Conservation (phyloP, 2,113 vertebrate species). For the Nothocercus julius region DNA sequence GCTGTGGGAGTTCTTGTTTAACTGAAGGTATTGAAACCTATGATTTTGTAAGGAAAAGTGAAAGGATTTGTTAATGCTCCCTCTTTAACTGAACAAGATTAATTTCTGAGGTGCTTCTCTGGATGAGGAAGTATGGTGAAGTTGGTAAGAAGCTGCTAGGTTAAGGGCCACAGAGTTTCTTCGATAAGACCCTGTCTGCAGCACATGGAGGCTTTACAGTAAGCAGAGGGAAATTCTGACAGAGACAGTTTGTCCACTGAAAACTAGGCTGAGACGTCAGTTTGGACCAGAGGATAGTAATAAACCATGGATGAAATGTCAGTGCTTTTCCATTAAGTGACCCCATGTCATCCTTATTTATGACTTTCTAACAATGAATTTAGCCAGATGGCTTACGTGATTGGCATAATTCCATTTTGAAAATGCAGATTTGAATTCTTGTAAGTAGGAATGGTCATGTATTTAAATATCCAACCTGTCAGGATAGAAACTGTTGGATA, state of each 20-base stretch:
- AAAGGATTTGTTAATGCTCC: neutral
- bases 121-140: neutral
- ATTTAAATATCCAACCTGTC: constrained; percentile 1
- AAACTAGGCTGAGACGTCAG: neutral
- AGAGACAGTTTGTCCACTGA: neutral
- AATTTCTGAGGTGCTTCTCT: neutral
- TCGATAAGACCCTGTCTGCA: neutral
- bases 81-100: neutral
- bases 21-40: neutral
- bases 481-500: neutral
- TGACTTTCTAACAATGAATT: neutral
- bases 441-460: neutral
- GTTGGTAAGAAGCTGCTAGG: neutral
- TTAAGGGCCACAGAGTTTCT: neutral
- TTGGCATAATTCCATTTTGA: constrained; percentile 18
- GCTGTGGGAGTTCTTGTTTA: neutral
- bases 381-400: neutral
- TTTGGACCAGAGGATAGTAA: neutral
- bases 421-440: constrained; percentile 13
- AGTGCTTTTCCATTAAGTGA: constrained; percentile 5
- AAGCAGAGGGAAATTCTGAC: neutral
- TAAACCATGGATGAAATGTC: constrained; percentile 31
- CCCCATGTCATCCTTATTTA: constrained; percentile 16
- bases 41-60: neutral
- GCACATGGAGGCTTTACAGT: neutral